Percentiles rank a stretch among this genome's conserved stretches.
phyloP scores from a whole-genome alignment of 2,797 vertebrate genomes.

The Alauda arvensis region DNA sequence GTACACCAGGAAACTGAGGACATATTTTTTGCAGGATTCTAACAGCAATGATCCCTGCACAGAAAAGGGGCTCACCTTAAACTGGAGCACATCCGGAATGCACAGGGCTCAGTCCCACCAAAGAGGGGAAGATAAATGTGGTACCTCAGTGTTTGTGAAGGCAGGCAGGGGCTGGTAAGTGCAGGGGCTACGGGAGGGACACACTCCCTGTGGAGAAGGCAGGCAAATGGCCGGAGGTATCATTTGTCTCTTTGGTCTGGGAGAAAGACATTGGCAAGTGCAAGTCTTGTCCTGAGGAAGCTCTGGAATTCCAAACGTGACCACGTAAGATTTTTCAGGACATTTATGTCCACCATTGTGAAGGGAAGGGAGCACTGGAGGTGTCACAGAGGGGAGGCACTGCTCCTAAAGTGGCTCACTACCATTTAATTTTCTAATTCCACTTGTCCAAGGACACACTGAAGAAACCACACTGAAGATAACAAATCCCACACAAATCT shows the following conservation, averaged over 20 bases:
- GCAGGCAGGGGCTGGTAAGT: neutral
- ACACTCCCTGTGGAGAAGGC: neutral
- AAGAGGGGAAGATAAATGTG: neutral
- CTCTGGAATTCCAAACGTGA: neutral
- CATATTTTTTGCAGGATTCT: neutral
- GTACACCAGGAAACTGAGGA: neutral
- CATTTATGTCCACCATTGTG: neutral
- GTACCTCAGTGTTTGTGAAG: neutral
- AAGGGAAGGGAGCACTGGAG: neutral
- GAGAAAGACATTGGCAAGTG: rapidly evolving
- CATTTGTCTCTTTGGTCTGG: neutral
- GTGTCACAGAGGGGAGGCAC: neutral
- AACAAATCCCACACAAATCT: neutral
- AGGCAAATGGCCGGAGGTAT: rapidly evolving
- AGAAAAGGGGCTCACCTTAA: neutral
- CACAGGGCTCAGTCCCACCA: rapidly evolving
- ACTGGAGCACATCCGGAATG: neutral
- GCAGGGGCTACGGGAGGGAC: neutral
- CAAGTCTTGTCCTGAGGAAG: neutral
- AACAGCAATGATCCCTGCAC: rapidly evolving
- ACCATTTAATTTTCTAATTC: neutral
- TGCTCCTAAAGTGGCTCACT: neutral
- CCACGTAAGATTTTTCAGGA: neutral
- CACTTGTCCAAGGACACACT: neutral
- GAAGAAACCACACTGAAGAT: neutral